Percentiles rank a stretch among this genome's conserved stretches.
These are phyloP conservation scores for Sylvia atricapilla DNA, from an alignment of 2,113 vertebrate species.

Conservation along the genomic window DNA sequence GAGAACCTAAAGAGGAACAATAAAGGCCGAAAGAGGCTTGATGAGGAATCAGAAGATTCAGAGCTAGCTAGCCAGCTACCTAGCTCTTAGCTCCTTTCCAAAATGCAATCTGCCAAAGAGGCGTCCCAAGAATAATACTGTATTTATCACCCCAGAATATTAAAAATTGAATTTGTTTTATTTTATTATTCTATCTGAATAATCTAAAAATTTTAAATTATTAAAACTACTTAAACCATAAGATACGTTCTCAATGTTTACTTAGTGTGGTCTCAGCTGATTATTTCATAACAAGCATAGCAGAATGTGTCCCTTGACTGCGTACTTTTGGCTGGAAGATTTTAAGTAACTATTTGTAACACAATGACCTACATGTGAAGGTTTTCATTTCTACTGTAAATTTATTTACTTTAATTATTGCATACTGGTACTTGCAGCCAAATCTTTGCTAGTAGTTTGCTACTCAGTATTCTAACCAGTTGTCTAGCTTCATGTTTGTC, in stretches of 20 bases:
- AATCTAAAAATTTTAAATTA: not conserved
- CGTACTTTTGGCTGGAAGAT: not conserved
- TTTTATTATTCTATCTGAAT: not conserved
- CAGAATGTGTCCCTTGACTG: not conserved
- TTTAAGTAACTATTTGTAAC: not conserved
- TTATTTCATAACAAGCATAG: not conserved
- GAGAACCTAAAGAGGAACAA: not conserved
- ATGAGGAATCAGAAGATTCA: not conserved
- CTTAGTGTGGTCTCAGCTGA: not conserved
- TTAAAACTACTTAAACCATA: not conserved
- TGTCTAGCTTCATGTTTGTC: not conserved
- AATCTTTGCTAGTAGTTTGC: not conserved
- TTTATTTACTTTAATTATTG: not conserved
- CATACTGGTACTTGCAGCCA: not conserved
- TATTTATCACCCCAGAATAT: constrained; percentile 1
- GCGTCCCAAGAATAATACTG: constrained; percentile 27
- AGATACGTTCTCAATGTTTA: not conserved
- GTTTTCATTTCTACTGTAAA: not conserved
- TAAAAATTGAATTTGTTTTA: constrained; percentile 25
- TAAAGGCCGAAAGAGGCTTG: constrained; percentile 9
- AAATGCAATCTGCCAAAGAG: not conserved
- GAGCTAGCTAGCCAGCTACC: constrained; percentile 1
- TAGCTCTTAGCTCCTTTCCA: constrained; percentile 13
- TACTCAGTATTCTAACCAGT: not conserved
- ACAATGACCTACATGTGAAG: not conserved